Evolutionary conservation across 2,113 vertebrate genomes (phyloP), one percentile per base, ranked within the genome.

Genomic region (Istiophorus platypterus): DNA sequence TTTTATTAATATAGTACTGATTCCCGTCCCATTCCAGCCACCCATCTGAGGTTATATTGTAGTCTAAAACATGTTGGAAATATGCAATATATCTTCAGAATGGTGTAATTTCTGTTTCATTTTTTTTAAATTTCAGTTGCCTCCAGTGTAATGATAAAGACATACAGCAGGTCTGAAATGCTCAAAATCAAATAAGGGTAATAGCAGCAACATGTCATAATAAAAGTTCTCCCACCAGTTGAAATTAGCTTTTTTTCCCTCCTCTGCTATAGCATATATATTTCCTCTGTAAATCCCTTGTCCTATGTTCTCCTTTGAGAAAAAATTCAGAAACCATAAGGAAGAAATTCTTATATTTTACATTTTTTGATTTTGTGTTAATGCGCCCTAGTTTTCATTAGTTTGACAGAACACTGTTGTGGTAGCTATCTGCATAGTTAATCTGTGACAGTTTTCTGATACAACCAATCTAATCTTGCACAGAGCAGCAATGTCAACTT

Each of bases 1-100:
- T 64, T 0, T 29, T 80, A 88, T 91, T 94, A 45, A 96, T 63
- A 81, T 95, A 97, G 91, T 98, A 98, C 56, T 97, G 96, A 64
- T 90, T 92, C 24, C 95, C 95, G 76, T 86, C 92, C 64, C 92
- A 84, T 72, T 94, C 81, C 34, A 96, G 59, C 97, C 97, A 98
- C 24, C 96, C 96, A 81, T 98, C 96, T 41, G 91, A 93, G 4
- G 96, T 97, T 26, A 49, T 41, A 75, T 90, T 86, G 75, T 91
- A 95, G 10, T 88, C 97, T 98, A 61, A 91, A 94, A 59, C 62
- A 66, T 59, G 18, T 63, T 2, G 34, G 13, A 79, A 80, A 71
- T 10, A 54, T 29, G 0, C 15, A 13, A 56, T 20, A 8, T 17
- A 18, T n/a, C 17, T 54, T 31, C 4, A 31, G 14, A 11, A 9